A percentile compares a stretch with the other conserved stretches of the same genome.
These are phyloP conservation scores for Madoqua kirkii DNA, from an alignment of 2,113 vertebrate species.

Conservation along the genomic window DNA sequence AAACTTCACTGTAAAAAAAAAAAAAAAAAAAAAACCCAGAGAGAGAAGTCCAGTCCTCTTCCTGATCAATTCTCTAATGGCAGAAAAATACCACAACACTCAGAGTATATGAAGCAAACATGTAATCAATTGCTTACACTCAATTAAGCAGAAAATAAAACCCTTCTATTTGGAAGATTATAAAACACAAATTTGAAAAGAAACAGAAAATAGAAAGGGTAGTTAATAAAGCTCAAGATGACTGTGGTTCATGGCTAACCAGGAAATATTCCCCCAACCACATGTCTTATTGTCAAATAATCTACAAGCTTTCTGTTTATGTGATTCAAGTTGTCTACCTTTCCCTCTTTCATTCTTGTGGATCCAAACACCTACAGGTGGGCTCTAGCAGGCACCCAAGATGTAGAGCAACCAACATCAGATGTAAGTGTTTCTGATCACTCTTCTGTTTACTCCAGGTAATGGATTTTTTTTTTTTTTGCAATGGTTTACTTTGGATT, in stretches of 20 bases:
- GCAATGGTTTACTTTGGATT: background rate
- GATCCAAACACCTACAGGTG: background rate
- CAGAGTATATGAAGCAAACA: conserved; percentile 60
- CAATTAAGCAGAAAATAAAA: conserved; percentile 81
- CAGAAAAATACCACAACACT: conserved; percentile 56
- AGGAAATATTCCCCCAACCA: background rate
- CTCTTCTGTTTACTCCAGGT: too few species aligned
- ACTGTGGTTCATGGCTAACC: conserved; percentile 7
- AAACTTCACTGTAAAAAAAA: conserved; percentile 50
- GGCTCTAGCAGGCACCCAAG: background rate
- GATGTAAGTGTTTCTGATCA: too few species aligned
- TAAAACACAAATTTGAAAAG: conserved; percentile 71
- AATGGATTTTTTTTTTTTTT: accelerated
- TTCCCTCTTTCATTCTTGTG: background rate
- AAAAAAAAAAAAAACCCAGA: background rate
- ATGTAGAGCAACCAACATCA: background rate
- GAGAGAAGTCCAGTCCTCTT: conserved; percentile 16
- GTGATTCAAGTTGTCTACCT: background rate
- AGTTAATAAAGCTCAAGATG: conserved; percentile 52
- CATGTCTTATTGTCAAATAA: background rate
- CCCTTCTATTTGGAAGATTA: conserved; percentile 69
- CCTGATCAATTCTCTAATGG: conserved; percentile 67
- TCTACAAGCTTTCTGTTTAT: background rate
- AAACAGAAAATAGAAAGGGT: conserved; percentile 55
- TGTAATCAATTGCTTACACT: conserved; percentile 78